Conservation (phyloP, 1,140 invertebrate genomes). For the Penaeus chinensis region DNA sequence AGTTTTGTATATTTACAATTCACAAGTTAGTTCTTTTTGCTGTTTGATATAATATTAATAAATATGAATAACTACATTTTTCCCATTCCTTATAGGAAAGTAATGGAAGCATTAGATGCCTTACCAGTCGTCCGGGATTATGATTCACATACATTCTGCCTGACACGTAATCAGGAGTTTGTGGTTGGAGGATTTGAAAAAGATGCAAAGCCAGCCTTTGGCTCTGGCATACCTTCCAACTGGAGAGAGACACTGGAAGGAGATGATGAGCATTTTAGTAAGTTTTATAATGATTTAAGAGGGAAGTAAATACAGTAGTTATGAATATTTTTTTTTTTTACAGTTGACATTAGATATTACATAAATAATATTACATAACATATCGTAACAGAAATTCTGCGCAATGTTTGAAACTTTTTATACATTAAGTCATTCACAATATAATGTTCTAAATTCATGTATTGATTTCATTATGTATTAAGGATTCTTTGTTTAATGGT, state of each 20-base stretch:
- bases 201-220: conserved; percentile 88
- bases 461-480: conserved; percentile 73
- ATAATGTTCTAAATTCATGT: too few relatives aligned
- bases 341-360: too few relatives aligned
- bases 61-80: not conserved
- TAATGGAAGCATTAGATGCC: conserved; percentile 41
- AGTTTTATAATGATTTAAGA: conserved; percentile 56
- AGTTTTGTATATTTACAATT: too few relatives aligned
- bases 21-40: too few relatives aligned
- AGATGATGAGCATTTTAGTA: conserved; percentile 73
- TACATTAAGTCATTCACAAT: conserved; percentile 65
- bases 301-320: conserved; percentile 32
- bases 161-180: conserved; percentile 68
- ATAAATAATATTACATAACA: too few relatives aligned
- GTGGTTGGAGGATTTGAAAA: conserved; percentile 88
- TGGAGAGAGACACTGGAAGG: conserved; percentile 72
- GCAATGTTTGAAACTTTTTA: too few relatives aligned
- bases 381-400: too few relatives aligned
- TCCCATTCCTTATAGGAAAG: conserved; percentile 72
- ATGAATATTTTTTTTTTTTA: not conserved
- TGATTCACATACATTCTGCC: conserved; percentile 89
- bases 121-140: conserved; percentile 85
- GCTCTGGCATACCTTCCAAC: conserved; percentile 78
- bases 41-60: too few relatives aligned
- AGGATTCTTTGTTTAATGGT: conserved; percentile 91